Percentiles rank a stretch among this genome's conserved stretches.
phyloP scores from a whole-genome alignment of 2,113 vertebrate genomes.

The Perccottus glenii region DNA sequence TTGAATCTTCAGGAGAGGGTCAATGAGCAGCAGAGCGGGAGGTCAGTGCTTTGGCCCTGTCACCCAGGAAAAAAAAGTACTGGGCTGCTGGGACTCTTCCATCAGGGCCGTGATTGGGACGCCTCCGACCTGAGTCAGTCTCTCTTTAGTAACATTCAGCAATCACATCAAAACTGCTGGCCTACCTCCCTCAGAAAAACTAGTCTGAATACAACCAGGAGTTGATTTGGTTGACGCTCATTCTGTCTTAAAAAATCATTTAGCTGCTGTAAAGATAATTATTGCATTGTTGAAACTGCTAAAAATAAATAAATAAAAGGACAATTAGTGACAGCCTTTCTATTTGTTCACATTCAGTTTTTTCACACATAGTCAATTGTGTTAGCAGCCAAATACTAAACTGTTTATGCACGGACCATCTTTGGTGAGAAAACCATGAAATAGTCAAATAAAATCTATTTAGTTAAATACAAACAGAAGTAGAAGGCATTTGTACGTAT shows the following conservation, averaged over 20 bases:
- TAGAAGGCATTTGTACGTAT: background rate
- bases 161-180: constrained; percentile 29
- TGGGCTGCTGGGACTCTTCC: constrained; percentile 25
- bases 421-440: background rate
- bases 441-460: background rate
- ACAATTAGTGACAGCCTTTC: background rate
- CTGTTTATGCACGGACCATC: background rate
- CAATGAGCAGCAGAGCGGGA: constrained; percentile 40
- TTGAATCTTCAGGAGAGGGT: constrained; percentile 21
- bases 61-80: constrained; percentile 29
- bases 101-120: constrained; percentile 60
- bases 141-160: constrained; percentile 15
- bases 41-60: constrained; percentile 35
- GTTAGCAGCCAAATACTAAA: background rate
- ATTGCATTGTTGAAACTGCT: background rate
- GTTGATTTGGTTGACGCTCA: background rate
- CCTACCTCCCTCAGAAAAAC: constrained; percentile 14
- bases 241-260: background rate
- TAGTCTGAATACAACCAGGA: background rate
- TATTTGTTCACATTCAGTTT: background rate
- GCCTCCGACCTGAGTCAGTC: constrained; percentile 20
- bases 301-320: background rate
- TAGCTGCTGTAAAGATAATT: background rate
- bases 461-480: background rate
- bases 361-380: background rate